Evolutionary conservation across 1,140 invertebrate genomes (phyloP).

Genomic region (Leguminivora glycinivorella): DNA sequence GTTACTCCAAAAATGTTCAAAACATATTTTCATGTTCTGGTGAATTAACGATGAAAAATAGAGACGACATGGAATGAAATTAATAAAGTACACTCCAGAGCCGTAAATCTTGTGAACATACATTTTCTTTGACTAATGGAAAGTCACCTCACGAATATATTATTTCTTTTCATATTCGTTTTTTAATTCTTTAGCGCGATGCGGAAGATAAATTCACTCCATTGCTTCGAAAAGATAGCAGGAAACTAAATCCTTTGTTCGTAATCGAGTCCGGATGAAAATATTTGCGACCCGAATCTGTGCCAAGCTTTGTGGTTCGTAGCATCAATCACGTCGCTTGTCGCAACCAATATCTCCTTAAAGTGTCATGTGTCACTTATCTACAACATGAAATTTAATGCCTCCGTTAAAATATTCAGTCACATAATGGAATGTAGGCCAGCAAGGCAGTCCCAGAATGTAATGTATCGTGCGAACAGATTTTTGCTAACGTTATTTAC

Average conservation of each 20-base stretch:
- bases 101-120: neutral
- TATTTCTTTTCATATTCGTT: neutral
- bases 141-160: neutral
- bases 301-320: constrained; percentile 1
- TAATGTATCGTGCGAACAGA: neutral
- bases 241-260: constrained; percentile 27
- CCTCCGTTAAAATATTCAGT: constrained; percentile 16
- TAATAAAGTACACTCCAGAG: neutral
- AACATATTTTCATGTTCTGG: too few species aligned
- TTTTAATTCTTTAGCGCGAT: neutral
- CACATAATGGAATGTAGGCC: constrained; percentile 3
- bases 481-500: neutral
- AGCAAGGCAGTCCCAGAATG: neutral
- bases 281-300: constrained; percentile 24
- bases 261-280: constrained; percentile 25
- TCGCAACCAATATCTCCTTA: constrained; percentile 19
- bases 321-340: constrained; percentile 20
- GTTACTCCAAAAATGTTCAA: too few species aligned
- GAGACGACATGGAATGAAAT: neutral
- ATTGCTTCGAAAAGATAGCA: constrained; percentile 9
- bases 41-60: neutral
- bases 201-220: constrained; percentile 5
- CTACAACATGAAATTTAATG: constrained; percentile 22
- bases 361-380: constrained; percentile 23
- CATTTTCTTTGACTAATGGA: neutral